phyloP scores from a whole-genome alignment of 2,797 vertebrate species.

The Todus mexicanus region DNA sequence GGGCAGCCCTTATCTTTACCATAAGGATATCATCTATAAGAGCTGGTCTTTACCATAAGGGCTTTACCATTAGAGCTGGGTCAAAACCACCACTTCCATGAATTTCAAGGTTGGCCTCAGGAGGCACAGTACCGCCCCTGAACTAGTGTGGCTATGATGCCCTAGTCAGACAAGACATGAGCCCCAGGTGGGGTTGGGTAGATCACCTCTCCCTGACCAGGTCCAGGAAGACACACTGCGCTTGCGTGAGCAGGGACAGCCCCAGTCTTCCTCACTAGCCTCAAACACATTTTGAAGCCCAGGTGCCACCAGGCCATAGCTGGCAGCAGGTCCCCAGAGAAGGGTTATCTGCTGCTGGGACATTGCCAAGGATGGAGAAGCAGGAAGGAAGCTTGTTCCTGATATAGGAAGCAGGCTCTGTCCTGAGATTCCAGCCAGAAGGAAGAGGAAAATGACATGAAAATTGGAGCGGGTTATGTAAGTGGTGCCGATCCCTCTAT shows the following conservation, averaged over 20 bases:
- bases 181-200: background rate
- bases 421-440: background rate
- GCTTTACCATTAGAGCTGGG: background rate
- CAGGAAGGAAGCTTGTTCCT: background rate
- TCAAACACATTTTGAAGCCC: background rate
- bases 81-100: background rate
- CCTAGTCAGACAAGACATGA: accelerated
- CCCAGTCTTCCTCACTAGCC: background rate
- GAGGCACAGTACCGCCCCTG: background rate
- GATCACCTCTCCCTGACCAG: background rate
- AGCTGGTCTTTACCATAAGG: background rate
- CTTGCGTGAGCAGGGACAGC: background rate
- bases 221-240: background rate
- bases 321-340: background rate
- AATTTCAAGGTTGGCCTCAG: background rate
- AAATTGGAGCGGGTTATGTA: background rate
- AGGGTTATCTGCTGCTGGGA: background rate
- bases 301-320: accelerated
- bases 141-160: background rate
- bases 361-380: background rate
- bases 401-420: background rate
- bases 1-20: background rate
- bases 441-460: background rate
- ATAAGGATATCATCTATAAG: background rate
- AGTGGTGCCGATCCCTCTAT: background rate